Base-by-base conservation (phyloP, 2,113 vertebrate species). In the Muntiacus reevesi region DNA sequence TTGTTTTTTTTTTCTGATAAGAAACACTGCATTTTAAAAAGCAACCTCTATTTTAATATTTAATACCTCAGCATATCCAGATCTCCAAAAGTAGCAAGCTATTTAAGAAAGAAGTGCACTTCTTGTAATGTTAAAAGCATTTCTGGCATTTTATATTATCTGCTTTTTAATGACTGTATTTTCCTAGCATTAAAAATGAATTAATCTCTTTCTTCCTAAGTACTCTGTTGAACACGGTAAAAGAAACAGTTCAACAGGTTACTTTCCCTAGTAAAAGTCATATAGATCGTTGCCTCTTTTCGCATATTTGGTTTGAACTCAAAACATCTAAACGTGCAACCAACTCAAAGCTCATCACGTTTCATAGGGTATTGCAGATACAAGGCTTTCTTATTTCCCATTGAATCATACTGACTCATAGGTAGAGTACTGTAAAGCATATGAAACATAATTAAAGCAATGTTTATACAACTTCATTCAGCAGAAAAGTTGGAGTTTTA, bases 171-270 rank as follows among this genome's bases (percentile, higher is more conserved):
- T 98, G 99, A 99, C 98, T 98, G 11, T 99, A 98, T 99, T 99
- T 99, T 99, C 98, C 96, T 98, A 99, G 98, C 99, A 99, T 99
- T 99, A 99, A 99, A 99, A 99, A 99, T 99, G 98, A 98, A 99
- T 99, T 99, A 99, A 99, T 99, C 98, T 98, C 96, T 90, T 97
- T 98, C 98, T 98, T 98, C 97, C 98, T 99, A 98, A 99, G 99
- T 98, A 99, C 98, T 98, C 97, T 98, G 97, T 98, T 98, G 98
- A 98, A 98, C 96, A 98, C 47, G 94, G 79, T 97, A 97, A 98
- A 98, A 97, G 95, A 98, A 97, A 98, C 94, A 98, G 98, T 98
- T 98, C 98, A 98, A 98, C 98, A 98, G 96, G 98, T 98, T 98
- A 98, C 96, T 97, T 97, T 98, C 96, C 96, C 91, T 97, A 97